Conservation (phyloP, 1,140 invertebrate genomes). For the Tetramorium simillimum region DNA sequence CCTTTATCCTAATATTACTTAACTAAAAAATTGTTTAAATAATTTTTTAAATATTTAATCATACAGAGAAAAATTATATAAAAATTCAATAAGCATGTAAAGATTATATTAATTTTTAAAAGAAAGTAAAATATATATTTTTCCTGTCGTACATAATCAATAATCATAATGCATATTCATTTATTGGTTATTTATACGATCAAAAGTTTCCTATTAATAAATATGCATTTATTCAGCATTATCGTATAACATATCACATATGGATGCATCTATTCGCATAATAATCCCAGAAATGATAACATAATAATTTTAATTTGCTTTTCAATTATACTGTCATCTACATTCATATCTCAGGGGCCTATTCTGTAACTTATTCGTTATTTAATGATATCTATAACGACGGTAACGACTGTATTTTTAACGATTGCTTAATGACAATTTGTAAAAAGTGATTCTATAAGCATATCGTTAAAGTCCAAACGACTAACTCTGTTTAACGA, state of each 20-base stretch:
- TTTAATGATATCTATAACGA: too few species aligned
- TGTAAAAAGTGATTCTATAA: too few species aligned
- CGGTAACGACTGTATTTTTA: too few species aligned
- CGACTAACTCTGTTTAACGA: too few species aligned
- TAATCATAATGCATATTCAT: constrained; percentile 4
- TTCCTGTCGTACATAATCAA: neutral
- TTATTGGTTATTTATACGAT: neutral
- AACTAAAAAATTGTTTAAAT: too few species aligned
- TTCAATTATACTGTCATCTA: neutral
- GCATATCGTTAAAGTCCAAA: too few species aligned
- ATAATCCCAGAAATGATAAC: neutral
- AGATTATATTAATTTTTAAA: neutral
- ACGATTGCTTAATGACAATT: too few species aligned
- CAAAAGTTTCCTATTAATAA: neutral
- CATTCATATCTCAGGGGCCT: too few species aligned
- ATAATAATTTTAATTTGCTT: neutral
- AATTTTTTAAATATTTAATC: too few species aligned
- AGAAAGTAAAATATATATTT: neutral
- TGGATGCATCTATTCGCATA: neutral
- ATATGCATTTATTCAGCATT: neutral
- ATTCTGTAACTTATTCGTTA: too few species aligned
- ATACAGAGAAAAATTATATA: neutral
- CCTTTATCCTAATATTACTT: too few species aligned
- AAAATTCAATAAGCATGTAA: neutral
- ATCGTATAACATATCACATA: neutral